phyloP scores from a whole-genome alignment of 2,797 vertebrate genomes.

The Sebastes elongatus region DNA sequence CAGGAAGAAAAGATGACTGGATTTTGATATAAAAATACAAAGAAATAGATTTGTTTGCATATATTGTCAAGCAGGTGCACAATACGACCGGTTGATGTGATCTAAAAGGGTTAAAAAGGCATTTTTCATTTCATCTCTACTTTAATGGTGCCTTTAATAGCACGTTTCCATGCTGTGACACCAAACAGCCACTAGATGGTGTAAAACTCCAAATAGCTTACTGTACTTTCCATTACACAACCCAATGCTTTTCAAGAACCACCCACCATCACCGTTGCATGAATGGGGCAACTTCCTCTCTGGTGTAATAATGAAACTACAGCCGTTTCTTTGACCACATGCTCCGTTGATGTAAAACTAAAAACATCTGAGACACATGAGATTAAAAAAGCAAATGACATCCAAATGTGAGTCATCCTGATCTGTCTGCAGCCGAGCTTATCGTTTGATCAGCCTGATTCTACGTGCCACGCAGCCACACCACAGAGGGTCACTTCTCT shows the following conservation, averaged over 20 bases:
- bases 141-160: background rate
- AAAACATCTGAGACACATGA: background rate
- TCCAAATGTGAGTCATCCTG: constrained; percentile 19
- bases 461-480: background rate
- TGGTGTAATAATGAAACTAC: constrained; percentile 3
- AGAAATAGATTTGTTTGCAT: rapidly evolving
- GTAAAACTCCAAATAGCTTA: constrained; percentile 4
- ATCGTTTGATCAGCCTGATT: constrained; percentile 34
- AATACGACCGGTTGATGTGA: no score
- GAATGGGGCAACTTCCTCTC: constrained; percentile 42
- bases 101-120: no score
- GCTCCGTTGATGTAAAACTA: background rate
- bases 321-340: background rate
- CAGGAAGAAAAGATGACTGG: no score
- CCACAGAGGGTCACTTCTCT: constrained; percentile 6
- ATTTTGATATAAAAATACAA: no score
- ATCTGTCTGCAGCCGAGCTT: constrained; percentile 40
- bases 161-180: background rate
- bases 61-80: rapidly evolving
- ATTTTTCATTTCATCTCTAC: no score
- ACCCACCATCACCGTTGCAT: background rate
- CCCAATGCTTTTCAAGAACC: constrained; percentile 45
- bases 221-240: background rate
- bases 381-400: constrained; percentile 4
- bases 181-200: constrained; percentile 63